A percentile compares a stretch with the other conserved stretches of the same genome.
Evolutionary conservation across 2,888 invertebrate species (phyloP).

Genomic region (Pharmacophagus antenor): DNA sequence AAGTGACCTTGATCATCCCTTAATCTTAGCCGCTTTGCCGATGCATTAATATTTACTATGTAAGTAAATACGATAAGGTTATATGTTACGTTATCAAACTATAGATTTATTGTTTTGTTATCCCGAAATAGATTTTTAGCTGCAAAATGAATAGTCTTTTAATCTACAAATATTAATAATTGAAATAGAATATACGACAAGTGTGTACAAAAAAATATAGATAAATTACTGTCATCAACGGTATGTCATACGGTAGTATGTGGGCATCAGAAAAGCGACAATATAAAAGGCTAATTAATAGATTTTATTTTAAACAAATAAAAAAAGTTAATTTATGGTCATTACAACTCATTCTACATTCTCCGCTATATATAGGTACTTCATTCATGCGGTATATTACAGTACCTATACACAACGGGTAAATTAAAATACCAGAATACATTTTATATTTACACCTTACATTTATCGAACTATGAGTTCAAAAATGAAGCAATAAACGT

Average conservation of each 20-base stretch:
- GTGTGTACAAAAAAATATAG: constrained; percentile 66
- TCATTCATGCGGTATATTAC: neutral
- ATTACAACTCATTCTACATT: too few species aligned
- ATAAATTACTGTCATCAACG: too few species aligned
- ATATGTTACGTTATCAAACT: neutral
- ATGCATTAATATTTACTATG: constrained; percentile 52
- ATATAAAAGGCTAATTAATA: too few species aligned
- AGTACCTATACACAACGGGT: neutral
- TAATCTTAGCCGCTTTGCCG: constrained; percentile 73
- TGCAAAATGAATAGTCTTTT: constrained; percentile 4
- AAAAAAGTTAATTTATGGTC: too few species aligned
- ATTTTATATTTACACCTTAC: neutral
- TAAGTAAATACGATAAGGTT: constrained; percentile 13
- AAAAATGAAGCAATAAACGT: constrained; percentile 8
- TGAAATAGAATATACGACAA: constrained; percentile 35
- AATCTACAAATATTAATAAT: constrained; percentile 4
- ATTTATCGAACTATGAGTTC: neutral
- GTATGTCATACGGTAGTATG: too few species aligned
- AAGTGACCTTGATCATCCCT: constrained; percentile 78
- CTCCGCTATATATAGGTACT: neutral
- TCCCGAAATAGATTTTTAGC: constrained; percentile 1
- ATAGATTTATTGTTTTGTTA: constrained; percentile 27
- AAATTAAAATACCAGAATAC: neutral
- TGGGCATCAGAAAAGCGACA: neutral
- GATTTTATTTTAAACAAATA: too few species aligned